Evolutionary conservation across 2,797 vertebrate species (phyloP).

Genomic region (Acomys russatus): DNA sequence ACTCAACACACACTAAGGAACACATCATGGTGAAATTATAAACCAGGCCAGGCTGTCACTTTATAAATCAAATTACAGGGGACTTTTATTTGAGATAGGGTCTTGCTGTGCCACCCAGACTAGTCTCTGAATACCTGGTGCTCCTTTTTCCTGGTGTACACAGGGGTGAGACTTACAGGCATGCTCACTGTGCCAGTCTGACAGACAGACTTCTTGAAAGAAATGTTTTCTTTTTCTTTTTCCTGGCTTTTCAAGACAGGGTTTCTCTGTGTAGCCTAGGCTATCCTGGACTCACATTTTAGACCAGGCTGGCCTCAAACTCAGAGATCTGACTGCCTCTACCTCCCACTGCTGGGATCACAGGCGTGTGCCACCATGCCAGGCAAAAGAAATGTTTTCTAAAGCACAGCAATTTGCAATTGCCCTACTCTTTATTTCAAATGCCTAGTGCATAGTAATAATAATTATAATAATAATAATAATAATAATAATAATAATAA

Average conservation of each 20-base stretch:
- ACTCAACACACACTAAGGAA: neutral
- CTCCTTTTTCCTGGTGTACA: neutral
- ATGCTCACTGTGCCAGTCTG: neutral
- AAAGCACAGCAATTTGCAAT: slow-evolving; percentile 36
- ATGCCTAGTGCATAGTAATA: neutral
- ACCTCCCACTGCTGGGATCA: no score
- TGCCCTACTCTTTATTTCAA: slow-evolving; percentile 49
- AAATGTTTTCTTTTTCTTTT: no score
- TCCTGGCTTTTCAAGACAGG: no score
- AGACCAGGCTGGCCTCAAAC: no score
- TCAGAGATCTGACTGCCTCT: no score
- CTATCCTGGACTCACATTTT: no score
- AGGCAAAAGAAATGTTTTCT: neutral
- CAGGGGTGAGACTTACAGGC: neutral
- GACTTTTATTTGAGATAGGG: neutral
- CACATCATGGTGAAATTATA: slow-evolving; percentile 2
- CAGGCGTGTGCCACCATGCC: no score
- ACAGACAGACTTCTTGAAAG: neutral
- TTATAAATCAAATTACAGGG: neutral
- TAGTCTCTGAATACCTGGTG: neutral
- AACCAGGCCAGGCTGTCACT: neutral
- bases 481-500: neutral
- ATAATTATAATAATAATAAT: neutral
- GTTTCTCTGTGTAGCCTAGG: no score
- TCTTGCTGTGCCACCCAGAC: neutral